Evolutionary conservation across 2,797 vertebrate genomes (phyloP).

Genomic region (Echeneis naucrates): DNA sequence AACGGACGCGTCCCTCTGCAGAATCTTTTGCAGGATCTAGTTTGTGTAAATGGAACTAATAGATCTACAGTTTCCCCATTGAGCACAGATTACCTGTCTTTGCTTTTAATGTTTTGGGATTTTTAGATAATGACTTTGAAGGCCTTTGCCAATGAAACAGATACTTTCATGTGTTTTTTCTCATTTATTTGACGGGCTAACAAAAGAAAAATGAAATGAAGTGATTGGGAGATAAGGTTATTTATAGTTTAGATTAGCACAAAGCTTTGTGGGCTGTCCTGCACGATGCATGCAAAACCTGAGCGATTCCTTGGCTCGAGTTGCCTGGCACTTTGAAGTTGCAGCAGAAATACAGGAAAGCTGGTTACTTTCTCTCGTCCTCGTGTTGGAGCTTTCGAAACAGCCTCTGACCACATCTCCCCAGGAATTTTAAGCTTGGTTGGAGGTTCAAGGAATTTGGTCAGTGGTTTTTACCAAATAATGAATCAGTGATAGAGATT

Average conservation of each 20-base stretch:
- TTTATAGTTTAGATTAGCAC: neutral
- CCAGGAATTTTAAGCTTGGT: constrained; percentile 53
- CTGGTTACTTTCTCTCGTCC: constrained; percentile 72
- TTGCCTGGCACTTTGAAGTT: constrained; percentile 61
- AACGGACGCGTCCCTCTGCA: constrained; percentile 10
- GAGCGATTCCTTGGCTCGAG: constrained; percentile 49
- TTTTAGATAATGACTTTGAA: neutral
- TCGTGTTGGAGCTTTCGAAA: constrained; percentile 52
- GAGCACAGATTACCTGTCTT: neutral
- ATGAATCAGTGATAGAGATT: constrained; percentile 20
- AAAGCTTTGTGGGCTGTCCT: constrained; percentile 30
- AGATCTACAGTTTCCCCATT: neutral
- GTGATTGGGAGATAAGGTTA: neutral
- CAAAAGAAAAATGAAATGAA: neutral
- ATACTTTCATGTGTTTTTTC: neutral
- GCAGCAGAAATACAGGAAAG: constrained; percentile 74
- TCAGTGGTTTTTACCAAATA: constrained; percentile 29
- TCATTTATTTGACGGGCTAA: neutral
- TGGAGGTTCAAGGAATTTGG: constrained; percentile 39
- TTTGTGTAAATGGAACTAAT: constrained; percentile 11
- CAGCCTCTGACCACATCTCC: constrained; percentile 49
- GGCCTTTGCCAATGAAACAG: neutral
- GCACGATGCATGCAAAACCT: constrained; percentile 51
- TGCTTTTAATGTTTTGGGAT: constrained; percentile 7
- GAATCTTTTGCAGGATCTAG: neutral